Conservation (phyloP, 1,140 invertebrate species). For the Ceratina australensis region DNA sequence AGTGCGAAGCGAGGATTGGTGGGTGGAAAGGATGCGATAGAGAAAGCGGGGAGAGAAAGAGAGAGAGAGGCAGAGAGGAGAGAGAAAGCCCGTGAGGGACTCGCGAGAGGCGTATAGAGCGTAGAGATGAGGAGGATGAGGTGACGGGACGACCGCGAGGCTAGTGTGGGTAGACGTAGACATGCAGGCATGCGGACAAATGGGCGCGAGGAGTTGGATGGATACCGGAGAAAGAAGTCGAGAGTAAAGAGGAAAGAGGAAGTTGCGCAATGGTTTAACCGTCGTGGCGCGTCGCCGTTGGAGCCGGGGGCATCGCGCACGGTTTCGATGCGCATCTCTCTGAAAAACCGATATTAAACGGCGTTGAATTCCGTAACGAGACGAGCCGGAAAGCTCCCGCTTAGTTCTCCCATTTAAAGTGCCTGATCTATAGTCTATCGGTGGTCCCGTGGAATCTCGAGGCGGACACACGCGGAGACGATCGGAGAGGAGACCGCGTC, state of each 20-base stretch:
- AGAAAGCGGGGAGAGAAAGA: slow-evolving; percentile 9
- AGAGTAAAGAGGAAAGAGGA: slow-evolving; percentile 55
- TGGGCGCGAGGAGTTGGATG: slow-evolving; percentile 17
- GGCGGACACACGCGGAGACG: neutral
- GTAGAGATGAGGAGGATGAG: slow-evolving; percentile 27
- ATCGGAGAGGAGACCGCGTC: slow-evolving; percentile 14
- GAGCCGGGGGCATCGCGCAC: neutral
- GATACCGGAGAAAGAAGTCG: slow-evolving; percentile 28
- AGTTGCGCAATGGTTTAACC: slow-evolving; percentile 68
- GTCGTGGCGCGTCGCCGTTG: slow-evolving; percentile 32
- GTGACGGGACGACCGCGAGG: slow-evolving; percentile 28
- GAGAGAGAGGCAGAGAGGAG: neutral
- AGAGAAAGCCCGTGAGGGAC: neutral
- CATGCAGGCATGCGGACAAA: slow-evolving; percentile 24
- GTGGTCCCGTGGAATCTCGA: neutral
- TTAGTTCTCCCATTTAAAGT: too few relatives aligned
- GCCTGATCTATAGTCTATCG: too few relatives aligned
- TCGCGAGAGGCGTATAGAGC: slow-evolving; percentile 1
- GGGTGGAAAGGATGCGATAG: slow-evolving; percentile 30
- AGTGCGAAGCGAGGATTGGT: neutral
- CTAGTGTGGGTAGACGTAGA: slow-evolving; percentile 40
- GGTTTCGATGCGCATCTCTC: neutral
- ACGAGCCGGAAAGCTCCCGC: too few relatives aligned
- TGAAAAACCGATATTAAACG: too few relatives aligned
- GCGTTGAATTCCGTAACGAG: too few relatives aligned